Base-by-base conservation (phyloP, 1,140 invertebrate species). In the Ladona fulva region DNA sequence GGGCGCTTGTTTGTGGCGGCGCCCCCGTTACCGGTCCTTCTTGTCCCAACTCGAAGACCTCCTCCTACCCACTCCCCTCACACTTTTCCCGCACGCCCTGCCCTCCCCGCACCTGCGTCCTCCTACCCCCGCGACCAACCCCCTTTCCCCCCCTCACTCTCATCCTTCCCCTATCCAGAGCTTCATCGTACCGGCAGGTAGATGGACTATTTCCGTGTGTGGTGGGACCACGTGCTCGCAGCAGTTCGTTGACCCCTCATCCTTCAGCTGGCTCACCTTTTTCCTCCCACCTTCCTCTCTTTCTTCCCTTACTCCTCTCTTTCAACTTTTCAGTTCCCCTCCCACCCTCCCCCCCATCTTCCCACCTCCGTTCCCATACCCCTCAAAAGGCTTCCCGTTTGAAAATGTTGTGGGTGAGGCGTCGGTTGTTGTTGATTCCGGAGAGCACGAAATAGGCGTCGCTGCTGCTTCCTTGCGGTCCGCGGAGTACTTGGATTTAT, bases 151-250 rank as follows among this genome's bases (percentile, higher is more conserved):
- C 44, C 19, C 44, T 52, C 44, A 11, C 44, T 52, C 44, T 52
- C 44, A 52, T 52, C 19, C 44, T 19, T 19, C 44, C 19, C 44
- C 44, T 52, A 11, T 52, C 44, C 52, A 16, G 52, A 66, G 52
- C 52, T 66, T 66, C 52, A 66, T 66, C 52, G 52, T 12, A 66
- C n/a, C 52, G 52, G 52, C 52, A 66, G 52, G 52, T 66, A 66
- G 52, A 66, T 66, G 52, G 52, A 66, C 52, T 66, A 66, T 66
- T 66, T 66, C 52, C 52, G 52, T 66, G 52, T 66, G 52, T 12
- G 52, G 5, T 12, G 52, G n/a, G 52, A 66, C 52, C 52, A 66
- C 52, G 52, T 66, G 52, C 52, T 66, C 52, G 16, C 14, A 22
- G 16, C 3, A 66, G 52, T 16, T 66, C 52, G n/a, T 66, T 22